A percentile compares a stretch with the other conserved stretches of the same genome.
These are phyloP conservation scores for Mactromeris polynyma DNA, from an alignment of 2,888 invertebrate species.

Conservation along the genomic window DNA sequence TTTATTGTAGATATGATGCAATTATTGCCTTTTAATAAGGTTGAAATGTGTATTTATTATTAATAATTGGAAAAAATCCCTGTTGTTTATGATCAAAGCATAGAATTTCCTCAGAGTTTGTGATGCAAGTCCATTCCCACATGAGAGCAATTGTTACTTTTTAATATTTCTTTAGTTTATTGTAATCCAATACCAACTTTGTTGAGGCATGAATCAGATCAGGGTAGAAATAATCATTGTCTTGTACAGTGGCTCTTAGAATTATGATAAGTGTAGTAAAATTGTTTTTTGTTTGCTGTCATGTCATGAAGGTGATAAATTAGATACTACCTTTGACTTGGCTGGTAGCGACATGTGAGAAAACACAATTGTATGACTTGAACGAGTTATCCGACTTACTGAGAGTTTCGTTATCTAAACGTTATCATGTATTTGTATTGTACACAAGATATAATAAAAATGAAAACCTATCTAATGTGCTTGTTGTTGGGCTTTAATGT, in stretches of 20 bases:
- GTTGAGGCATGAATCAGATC: not conserved
- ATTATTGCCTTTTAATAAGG: not conserved
- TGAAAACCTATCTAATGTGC: not conserved
- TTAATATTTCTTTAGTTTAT: not conserved
- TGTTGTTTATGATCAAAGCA: no score
- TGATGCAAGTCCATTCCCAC: not conserved
- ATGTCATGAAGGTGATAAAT: not conserved
- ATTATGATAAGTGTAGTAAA: not conserved
- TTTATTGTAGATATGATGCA: not conserved
- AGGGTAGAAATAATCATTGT: not conserved
- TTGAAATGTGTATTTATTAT: no score
- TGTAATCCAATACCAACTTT: not conserved
- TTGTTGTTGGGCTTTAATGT: not conserved
- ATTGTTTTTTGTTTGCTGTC: not conserved
- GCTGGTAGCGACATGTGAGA: not conserved
- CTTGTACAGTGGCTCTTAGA: not conserved
- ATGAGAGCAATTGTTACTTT: not conserved
- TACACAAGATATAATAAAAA: slow-evolving; percentile 27
- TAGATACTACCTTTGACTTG: not conserved
- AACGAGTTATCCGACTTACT: not conserved
- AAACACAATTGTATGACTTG: not conserved
- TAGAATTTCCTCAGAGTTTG: not conserved
- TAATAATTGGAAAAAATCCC: no score
- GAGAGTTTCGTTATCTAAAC: not conserved
- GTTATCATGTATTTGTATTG: slow-evolving; percentile 23